Conservation (phyloP, 2,888 invertebrate species). For the Morinoia aosen region DNA sequence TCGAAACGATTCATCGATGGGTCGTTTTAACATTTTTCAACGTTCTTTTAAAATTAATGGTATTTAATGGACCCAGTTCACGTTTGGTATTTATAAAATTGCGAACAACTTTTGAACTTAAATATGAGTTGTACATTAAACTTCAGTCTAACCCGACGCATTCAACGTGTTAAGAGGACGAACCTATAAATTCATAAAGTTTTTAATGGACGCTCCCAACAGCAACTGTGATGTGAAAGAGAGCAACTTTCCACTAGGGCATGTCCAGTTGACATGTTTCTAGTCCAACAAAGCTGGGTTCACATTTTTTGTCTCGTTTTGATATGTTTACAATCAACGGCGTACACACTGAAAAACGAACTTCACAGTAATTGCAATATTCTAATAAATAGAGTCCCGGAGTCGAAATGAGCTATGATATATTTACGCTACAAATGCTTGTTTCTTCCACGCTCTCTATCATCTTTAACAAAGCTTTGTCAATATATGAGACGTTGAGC, state of each 20-base stretch:
- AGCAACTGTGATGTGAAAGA: background rate
- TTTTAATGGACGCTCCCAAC: background rate
- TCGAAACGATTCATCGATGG: too few species aligned
- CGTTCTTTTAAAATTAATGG: too few species aligned
- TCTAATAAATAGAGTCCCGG: background rate
- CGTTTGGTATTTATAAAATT: too few species aligned
- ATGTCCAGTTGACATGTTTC: too few species aligned
- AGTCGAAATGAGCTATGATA: background rate
- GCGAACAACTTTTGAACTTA: too few species aligned
- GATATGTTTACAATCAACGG: background rate
- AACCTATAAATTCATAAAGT: background rate
- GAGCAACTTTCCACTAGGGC: background rate
- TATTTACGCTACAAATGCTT: background rate
- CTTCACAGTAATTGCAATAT: background rate
- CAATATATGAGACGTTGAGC: too few species aligned
- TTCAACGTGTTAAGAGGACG: background rate
- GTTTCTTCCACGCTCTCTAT: too few species aligned
- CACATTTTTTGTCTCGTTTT: background rate
- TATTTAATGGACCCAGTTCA: too few species aligned
- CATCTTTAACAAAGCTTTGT: too few species aligned
- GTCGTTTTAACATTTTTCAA: too few species aligned
- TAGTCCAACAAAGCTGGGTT: background rate
- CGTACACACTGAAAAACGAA: background rate
- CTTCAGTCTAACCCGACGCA: too few species aligned
- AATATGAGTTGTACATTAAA: too few species aligned